Evolutionary conservation across 2,113 vertebrate genomes (phyloP).

Genomic region (Periophthalmodon schlosseri): DNA sequence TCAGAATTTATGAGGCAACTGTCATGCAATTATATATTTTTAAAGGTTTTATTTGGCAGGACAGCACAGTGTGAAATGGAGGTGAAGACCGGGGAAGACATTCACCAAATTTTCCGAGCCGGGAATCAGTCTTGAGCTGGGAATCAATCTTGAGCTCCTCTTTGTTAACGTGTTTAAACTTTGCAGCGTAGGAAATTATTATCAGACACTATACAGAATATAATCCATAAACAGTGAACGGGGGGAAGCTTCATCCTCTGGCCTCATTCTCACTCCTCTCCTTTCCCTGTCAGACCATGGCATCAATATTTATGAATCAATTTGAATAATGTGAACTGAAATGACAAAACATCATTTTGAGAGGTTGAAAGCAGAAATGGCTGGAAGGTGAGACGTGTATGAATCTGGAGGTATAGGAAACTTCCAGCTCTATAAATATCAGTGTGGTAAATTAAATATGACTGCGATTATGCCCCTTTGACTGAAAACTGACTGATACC

Average conservation of each 20-base stretch:
- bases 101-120: not conserved
- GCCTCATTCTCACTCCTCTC: conserved; percentile 35
- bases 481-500: not conserved
- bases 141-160: no score
- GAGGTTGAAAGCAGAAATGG: conserved; percentile 40
- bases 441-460: conserved; percentile 7
- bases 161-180: not conserved
- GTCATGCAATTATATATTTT: no score
- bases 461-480: not conserved
- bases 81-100: not conserved
- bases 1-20: no score
- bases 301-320: conserved; percentile 70
- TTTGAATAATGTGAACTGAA: conserved; percentile 71
- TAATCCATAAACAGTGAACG: conserved; percentile 55
- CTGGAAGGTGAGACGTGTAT: conserved; percentile 40
- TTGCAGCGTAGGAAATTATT: conserved; percentile 48
- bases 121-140: no score
- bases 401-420: conserved; percentile 17
- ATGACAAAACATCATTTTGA: conserved; percentile 67
- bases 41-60: no score
- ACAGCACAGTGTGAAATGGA: not conserved
- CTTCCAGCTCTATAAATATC: conserved; percentile 13
- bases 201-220: conserved; percentile 54
- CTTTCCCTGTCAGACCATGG: conserved; percentile 37
- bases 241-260: conserved; percentile 49